Conservation (phyloP, 2,888 invertebrate genomes). For the Philaethria dido region DNA sequence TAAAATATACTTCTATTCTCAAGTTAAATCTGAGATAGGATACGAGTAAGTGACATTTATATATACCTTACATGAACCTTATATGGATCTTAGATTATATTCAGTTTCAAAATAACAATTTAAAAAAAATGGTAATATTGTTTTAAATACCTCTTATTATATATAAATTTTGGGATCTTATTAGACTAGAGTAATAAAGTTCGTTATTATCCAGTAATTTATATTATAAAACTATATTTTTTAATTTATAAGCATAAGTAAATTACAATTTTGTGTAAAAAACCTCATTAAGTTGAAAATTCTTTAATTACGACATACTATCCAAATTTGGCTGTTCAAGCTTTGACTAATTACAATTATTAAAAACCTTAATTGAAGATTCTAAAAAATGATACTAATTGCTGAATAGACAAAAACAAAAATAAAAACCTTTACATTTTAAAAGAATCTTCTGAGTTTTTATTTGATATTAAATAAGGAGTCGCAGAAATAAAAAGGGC, state of each 20-base stretch:
- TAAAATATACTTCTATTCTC: neutral
- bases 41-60: neutral
- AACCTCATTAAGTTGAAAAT: neutral
- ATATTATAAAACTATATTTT: too few species aligned
- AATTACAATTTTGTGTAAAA: too few species aligned
- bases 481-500: slow-evolving; percentile 8
- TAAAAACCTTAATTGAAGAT: neutral
- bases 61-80: neutral
- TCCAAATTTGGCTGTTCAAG: neutral
- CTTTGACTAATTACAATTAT: slow-evolving; percentile 10
- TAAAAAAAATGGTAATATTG: too few species aligned
- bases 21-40: neutral
- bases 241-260: too few species aligned
- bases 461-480: slow-evolving; percentile 19
- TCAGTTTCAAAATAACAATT: too few species aligned
- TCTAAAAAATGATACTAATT: slow-evolving; percentile 5
- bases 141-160: too few species aligned
- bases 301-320: neutral
- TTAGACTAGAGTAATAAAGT: neutral
- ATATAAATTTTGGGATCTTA: too few species aligned
- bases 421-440: neutral
- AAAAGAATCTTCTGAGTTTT: neutral
- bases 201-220: too few species aligned
- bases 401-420: slow-evolving; percentile 15
- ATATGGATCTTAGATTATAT: too few species aligned